Evolutionary conservation across 2,888 invertebrate genomes (phyloP).

Genomic region (Lomographa bimaculata): DNA sequence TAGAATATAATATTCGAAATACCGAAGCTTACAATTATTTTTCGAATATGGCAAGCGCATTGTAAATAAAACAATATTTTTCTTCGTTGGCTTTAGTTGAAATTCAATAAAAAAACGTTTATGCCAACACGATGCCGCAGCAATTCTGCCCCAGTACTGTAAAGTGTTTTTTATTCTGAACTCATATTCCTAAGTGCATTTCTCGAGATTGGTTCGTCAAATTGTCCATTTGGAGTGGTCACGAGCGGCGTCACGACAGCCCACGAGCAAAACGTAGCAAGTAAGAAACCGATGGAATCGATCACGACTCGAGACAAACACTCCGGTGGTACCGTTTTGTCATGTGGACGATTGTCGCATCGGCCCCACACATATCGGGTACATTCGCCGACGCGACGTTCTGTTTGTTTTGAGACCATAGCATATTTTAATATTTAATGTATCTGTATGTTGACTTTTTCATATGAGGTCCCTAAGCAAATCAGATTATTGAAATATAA

Average conservation of each 20-base stretch:
- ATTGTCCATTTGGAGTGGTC: conserved; percentile 32
- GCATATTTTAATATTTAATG: no score
- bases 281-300: conserved; percentile 40
- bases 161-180: conserved; percentile 12
- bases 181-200: conserved; percentile 26
- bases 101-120: no score
- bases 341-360: conserved; percentile 40
- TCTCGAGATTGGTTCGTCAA: conserved; percentile 30
- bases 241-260: conserved; percentile 35
- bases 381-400: conserved; percentile 23
- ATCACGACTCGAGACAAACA: conserved; percentile 50
- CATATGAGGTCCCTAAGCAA: no score
- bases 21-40: no score
- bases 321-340: conserved; percentile 52
- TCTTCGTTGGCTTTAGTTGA: no score
- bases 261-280: conserved; percentile 26
- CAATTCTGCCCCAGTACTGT: not conserved
- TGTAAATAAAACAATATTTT: no score
- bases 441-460: no score
- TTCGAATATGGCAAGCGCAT: no score
- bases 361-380: conserved; percentile 38
- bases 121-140: no score
- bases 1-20: no score
- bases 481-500: no score
- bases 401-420: no score